Evolutionary conservation across 2,797 vertebrate species (phyloP), one percentile per base, ranked within the genome.

Genomic region (Natrix natrix): DNA sequence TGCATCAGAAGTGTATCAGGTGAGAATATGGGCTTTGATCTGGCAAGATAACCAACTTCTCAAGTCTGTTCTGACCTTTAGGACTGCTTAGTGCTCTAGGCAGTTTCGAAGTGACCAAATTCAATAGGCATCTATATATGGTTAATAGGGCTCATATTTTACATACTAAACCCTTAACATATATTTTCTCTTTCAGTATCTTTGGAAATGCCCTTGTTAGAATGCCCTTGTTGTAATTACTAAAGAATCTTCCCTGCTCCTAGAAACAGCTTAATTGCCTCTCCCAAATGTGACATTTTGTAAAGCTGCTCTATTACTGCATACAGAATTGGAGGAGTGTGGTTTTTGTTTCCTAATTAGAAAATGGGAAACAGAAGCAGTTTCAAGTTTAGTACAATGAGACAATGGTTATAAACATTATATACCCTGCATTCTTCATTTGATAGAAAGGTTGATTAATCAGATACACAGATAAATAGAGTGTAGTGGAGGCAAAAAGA

Each of bases 191-290:
- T 54, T 86, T 88, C 3, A 52, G 43, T 57, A 91, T 56, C 0
- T 87, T 28, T 48, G 69, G 59, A 87, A 59, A 94, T 57, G 90
- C 1, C 0, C 32, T 37, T 14, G n/a, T 60, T 90, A 48, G 26
- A 90, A 48, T 92, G 96, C 91, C 93, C 86, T 54, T 89, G 63
- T 91, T 92, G 91, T 93, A 93, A 37, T 92, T 89, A 92, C 86
- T 13, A 95, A 92, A 54, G 89, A 83, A 74, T 91, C 88, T 92
- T n/a, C n/a, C 28, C 89, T 26, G 26, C 78, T 90, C 66, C 1
- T 91, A 56, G 11, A 13, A 92, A 94, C 78, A 87, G 37, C 16
- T 93, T 90, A 93, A 57, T 2, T 93, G 92, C 88, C 4, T n/a
- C 32, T 55, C 88, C 12, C 55, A 60, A 92, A 3, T 37, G 26